These are phyloP conservation scores for Cydia strobilella DNA, from an alignment of 1,140 invertebrate genomes.

Conservation along the genomic window DNA sequence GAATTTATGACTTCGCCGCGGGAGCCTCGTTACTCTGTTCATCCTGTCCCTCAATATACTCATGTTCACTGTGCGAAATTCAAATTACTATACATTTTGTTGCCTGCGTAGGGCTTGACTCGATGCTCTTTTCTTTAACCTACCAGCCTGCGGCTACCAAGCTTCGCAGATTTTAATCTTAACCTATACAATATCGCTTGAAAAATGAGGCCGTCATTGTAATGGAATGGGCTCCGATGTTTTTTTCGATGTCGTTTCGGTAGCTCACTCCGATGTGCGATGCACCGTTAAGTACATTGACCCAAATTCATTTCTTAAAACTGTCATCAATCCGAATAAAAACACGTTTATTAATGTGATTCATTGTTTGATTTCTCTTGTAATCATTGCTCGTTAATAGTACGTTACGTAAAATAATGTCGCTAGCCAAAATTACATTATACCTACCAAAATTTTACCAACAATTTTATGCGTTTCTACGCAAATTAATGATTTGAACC, in stretches of 20 bases:
- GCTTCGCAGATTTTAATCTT: neutral
- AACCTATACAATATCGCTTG: constrained; percentile 12
- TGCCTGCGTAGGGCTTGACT: neutral
- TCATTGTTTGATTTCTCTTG: neutral
- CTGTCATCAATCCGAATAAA: neutral
- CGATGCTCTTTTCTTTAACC: neutral
- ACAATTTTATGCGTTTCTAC: no score
- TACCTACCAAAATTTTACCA: no score
- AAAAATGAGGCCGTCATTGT: neutral
- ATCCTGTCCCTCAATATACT: neutral
- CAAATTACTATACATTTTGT: neutral
- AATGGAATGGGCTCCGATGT: constrained; percentile 4
- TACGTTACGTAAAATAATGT: neutral
- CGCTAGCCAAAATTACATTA: neutral
- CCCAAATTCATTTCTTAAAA: constrained; percentile 26
- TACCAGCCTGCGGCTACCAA: neutral
- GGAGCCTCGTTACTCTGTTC: constrained; percentile 40
- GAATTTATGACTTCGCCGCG: constrained; percentile 43
- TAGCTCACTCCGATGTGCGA: constrained; percentile 17
- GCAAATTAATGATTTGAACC: no score
- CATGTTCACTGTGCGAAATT: constrained; percentile 17
- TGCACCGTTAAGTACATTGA: constrained; percentile 30
- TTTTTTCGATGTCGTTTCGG: constrained; percentile 21
- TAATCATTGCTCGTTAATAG: constrained; percentile 18
- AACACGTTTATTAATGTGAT: constrained; percentile 17